A percentile compares a stretch with the other conserved stretches of the same genome.
These are phyloP conservation scores for Vanessa atalanta DNA, from an alignment of 1,140 invertebrate species.

Conservation along the genomic window DNA sequence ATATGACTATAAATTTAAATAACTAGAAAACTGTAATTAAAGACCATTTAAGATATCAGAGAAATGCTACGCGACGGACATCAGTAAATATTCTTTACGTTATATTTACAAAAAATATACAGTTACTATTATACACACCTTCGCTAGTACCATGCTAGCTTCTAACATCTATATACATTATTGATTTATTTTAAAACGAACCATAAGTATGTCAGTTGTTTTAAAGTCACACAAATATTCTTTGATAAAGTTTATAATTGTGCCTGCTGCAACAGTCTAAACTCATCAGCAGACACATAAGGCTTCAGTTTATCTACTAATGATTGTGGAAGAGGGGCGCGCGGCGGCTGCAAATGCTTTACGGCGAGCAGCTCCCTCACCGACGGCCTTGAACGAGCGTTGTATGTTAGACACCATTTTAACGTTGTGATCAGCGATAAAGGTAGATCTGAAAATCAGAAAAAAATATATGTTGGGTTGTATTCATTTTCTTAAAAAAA, in stretches of 20 bases:
- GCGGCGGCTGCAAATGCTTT: slow-evolving; percentile 54
- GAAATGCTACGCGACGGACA: not conserved
- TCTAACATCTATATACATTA: slow-evolving; percentile 4
- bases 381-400: slow-evolving; percentile 67
- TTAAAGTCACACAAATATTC: not conserved
- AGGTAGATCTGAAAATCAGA: slow-evolving; percentile 61
- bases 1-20: too few relatives aligned
- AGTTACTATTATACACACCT: slow-evolving; percentile 5
- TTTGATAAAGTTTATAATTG: slow-evolving; percentile 33
- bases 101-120: slow-evolving; percentile 6
- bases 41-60: not conserved
- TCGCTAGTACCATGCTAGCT: slow-evolving; percentile 30
- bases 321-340: slow-evolving; percentile 39
- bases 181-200: not conserved
- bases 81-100: not conserved
- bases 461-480: not conserved
- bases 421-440: slow-evolving; percentile 64
- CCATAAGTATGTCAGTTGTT: not conserved
- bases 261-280: slow-evolving; percentile 52
- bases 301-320: slow-evolving; percentile 53
- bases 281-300: slow-evolving; percentile 54
- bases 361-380: slow-evolving; percentile 70
- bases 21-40: not conserved
- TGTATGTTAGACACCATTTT: slow-evolving; percentile 77
- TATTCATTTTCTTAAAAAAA: not conserved